phyloP scores from a whole-genome alignment of 2,113 vertebrate genomes.

The Sinocyclocheilus maitianheensis region DNA sequence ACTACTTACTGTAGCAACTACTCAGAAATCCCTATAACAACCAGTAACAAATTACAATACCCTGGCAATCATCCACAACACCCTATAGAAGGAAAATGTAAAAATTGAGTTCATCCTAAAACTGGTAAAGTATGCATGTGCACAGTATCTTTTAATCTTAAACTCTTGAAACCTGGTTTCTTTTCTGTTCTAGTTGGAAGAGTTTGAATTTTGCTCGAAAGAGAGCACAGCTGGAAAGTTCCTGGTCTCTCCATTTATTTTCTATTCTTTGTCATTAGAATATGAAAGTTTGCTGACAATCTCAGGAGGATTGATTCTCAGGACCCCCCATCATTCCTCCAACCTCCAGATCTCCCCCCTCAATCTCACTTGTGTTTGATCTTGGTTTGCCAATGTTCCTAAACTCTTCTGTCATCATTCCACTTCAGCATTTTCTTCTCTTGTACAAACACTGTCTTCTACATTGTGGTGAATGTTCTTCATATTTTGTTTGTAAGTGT shows the following conservation, averaged over 20 bases:
- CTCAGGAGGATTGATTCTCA: slow-evolving; percentile 47
- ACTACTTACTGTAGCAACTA: too few relatives aligned
- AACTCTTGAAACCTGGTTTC: not conserved
- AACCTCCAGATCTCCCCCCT: slow-evolving; percentile 44
- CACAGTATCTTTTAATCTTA: not conserved
- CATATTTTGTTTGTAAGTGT: slow-evolving; percentile 14
- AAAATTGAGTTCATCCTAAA: not conserved
- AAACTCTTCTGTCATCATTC: slow-evolving; percentile 45
- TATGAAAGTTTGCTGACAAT: slow-evolving; percentile 37
- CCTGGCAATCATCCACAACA: not conserved
- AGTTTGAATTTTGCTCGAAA: slow-evolving; percentile 31
- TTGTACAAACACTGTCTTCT: slow-evolving; percentile 36
- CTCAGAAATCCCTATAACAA: not conserved
- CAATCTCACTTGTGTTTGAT: slow-evolving; percentile 36
- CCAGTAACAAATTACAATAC: not conserved
- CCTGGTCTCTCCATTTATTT: not conserved
- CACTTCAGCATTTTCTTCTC: slow-evolving; percentile 36
- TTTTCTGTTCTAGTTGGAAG: slow-evolving; percentile 18
- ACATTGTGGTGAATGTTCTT: not conserved
- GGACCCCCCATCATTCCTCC: slow-evolving; percentile 5
- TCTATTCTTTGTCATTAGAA: slow-evolving; percentile 19
- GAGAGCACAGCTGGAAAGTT: not conserved
- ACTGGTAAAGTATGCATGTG: not conserved
- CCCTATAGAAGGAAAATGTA: not conserved
- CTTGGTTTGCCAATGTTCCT: slow-evolving; percentile 34